A percentile compares a stretch with the other conserved stretches of the same genome.
phyloP scores from a whole-genome alignment of 2,113 vertebrate genomes.

The Eulemur rufifrons region DNA sequence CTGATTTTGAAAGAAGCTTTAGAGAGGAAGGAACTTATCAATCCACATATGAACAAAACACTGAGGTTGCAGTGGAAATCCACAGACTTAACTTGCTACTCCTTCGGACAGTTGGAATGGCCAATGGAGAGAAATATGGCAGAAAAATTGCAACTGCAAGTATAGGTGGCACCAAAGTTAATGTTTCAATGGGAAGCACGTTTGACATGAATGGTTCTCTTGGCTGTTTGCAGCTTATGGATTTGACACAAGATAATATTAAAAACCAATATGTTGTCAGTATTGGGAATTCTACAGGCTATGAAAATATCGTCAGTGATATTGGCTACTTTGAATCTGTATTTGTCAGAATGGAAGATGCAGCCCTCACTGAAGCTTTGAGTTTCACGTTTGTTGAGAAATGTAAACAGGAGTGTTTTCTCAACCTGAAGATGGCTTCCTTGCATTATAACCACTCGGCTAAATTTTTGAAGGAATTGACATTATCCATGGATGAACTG shows the following conservation, averaged over 20 bases:
- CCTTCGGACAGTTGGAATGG: slow-evolving; percentile 90
- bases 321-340: slow-evolving; percentile 77
- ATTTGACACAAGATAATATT: slow-evolving; percentile 92
- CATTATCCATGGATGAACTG: slow-evolving; percentile 95
- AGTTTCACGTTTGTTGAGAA: slow-evolving; percentile 92
- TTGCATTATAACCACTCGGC: slow-evolving; percentile 98
- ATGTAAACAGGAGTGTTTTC: slow-evolving; percentile 92
- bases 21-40: slow-evolving; percentile 87
- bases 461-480: slow-evolving; percentile 95
- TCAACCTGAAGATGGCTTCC: slow-evolving; percentile 95
- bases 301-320: slow-evolving; percentile 80
- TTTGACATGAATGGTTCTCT: slow-evolving; percentile 94
- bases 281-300: slow-evolving; percentile 90
- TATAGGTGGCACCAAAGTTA: slow-evolving; percentile 95
- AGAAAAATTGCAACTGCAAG: slow-evolving; percentile 98
- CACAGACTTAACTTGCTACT: slow-evolving; percentile 95
- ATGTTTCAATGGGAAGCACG: slow-evolving; percentile 92
- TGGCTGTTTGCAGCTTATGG: slow-evolving; percentile 94
- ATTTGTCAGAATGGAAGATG: slow-evolving; percentile 82
- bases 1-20: slow-evolving; percentile 81
- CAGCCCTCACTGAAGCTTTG: slow-evolving; percentile 89
- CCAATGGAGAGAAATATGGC: slow-evolving; percentile 91
- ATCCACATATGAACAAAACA: slow-evolving; percentile 94
- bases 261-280: slow-evolving; percentile 96
- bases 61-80: slow-evolving; percentile 96